Conservation (phyloP, 2,113 vertebrate species). For the Lagopus muta region DNA sequence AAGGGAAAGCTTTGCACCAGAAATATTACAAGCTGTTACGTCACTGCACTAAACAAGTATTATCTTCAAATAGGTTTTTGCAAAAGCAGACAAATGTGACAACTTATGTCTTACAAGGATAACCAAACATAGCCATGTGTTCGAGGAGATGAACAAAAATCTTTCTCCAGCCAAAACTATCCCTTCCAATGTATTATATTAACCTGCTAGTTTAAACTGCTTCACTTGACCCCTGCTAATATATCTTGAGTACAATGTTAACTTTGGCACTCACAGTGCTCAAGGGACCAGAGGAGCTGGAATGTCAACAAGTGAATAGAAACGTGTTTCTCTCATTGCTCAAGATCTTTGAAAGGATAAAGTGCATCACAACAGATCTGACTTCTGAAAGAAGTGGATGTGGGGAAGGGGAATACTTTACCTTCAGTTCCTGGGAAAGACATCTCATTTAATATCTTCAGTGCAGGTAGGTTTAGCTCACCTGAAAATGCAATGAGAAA, state of each 20-base stretch:
- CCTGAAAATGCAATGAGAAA: neutral
- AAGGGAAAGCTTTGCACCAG: neutral
- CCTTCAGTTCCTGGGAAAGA: neutral
- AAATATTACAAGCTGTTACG: neutral
- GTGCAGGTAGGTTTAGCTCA: neutral
- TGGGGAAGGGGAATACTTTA: neutral
- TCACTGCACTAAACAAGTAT: neutral
- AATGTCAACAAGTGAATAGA: neutral
- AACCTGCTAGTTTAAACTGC: neutral
- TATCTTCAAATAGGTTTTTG: neutral
- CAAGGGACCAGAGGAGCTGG: fast-evolving
- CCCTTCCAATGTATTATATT: neutral
- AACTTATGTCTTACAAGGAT: neutral
- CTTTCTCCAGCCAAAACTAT: neutral
- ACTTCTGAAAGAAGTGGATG: neutral
- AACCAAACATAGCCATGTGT: neutral
- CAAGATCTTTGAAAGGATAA: neutral
- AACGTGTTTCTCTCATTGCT: neutral
- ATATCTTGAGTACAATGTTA: neutral
- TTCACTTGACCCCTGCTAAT: neutral
- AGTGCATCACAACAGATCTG: neutral
- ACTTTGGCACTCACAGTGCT: neutral
- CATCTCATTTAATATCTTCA: neutral
- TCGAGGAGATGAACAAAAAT: neutral
- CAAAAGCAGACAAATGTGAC: neutral